Evolutionary conservation across 2,888 invertebrate genomes (phyloP), one percentile per base, ranked within the genome.

Genomic region (Cryptosula pallasiana): DNA sequence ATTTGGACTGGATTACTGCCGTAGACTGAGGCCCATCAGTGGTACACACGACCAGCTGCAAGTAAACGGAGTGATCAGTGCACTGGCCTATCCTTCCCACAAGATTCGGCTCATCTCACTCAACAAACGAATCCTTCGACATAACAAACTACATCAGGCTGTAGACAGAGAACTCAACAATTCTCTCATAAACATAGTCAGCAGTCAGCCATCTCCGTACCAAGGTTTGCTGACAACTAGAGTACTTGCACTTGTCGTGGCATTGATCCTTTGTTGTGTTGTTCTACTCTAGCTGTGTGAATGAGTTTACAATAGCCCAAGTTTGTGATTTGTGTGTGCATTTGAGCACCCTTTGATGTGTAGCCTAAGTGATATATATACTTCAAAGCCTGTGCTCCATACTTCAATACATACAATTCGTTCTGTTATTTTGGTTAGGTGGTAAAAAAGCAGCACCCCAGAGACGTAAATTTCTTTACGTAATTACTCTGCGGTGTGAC

Each of bases 41-140:
- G 63, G 63, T 13, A 63, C 63, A 32, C 32, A 63, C n/a, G 63
- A 63, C n/a, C 63, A 63, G 63, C 63, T 63, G 9, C 63, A 63
- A 27, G 63, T 63, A 13, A 32, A 63, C 3, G 63, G 63, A 13
- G 27, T 63, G 2, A 63, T 63, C 20, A 63, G 63, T n/a, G 27
- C 32, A 13, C 29, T 25, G 9, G 63, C 63, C 9, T 63, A 29
- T 32, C 20, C 32, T 27, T 25, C 25, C 32, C 20, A 32, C 13
- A 63, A 32, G 32, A 27, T 63, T 5, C 20, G 63, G 13, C 25
- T 63, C 13, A 27, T 63, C 32, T 63, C 63, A 3, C 63, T 63
- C 63, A 63, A 63, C 63, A 63, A 63, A 32, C 25, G 32, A 32
- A 63, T 63, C 32, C 63, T 63, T 32, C 25, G n/a, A 32, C 27